Conservation (phyloP, 2,797 vertebrate species). For the Squalus acanthias region DNA sequence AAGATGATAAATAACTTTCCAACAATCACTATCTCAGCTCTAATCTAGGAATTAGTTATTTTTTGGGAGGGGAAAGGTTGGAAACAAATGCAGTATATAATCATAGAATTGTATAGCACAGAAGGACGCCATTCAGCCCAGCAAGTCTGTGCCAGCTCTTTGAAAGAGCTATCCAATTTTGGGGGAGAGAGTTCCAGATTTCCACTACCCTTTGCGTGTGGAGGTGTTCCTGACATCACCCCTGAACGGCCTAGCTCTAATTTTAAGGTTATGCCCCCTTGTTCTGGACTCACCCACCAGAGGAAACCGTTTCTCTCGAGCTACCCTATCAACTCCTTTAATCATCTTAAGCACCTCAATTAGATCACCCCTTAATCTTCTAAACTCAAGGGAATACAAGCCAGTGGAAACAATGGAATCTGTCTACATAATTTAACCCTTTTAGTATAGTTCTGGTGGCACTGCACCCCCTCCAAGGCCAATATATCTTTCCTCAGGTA, state of each 20-base stretch:
- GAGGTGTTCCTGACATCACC: not conserved
- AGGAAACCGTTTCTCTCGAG: not conserved
- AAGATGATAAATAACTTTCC: not conserved
- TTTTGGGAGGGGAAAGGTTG: not conserved
- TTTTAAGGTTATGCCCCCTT: not conserved
- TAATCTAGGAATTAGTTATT: not conserved
- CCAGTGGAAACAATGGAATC: not conserved
- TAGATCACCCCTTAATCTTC: not conserved
- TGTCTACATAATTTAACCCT: not conserved
- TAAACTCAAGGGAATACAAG: not conserved
- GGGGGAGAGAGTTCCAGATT: not conserved
- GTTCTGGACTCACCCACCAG: not conserved
- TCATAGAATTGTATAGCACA: not conserved
- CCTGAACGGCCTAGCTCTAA: not conserved
- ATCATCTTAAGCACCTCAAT: not conserved
- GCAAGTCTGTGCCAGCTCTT: too few relatives aligned
- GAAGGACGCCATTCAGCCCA: too few relatives aligned
- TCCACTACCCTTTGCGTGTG: not conserved
- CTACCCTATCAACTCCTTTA: not conserved
- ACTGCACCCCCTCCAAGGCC: not conserved
- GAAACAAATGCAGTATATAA: not conserved
- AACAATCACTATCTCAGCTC: not conserved
- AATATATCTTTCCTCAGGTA: not conserved
- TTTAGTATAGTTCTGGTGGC: too few relatives aligned
- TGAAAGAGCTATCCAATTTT: not conserved